Base-by-base conservation (phyloP, 2,797 vertebrate species). In the Coendou prehensilis region DNA sequence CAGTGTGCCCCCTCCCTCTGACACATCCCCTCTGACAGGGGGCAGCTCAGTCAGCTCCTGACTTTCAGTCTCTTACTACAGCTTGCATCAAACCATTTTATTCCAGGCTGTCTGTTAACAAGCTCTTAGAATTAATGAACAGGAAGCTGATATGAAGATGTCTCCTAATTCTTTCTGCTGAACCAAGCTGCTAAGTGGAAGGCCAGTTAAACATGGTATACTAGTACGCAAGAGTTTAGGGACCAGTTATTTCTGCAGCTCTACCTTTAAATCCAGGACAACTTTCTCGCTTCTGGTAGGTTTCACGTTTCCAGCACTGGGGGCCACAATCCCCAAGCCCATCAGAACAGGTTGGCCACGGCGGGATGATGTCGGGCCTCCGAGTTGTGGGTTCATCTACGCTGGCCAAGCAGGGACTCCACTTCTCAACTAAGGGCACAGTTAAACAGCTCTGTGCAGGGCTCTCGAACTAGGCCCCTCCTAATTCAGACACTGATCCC, bases 81-180 rank as follows among this genome's bases (percentile, higher is more conserved):
- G 67, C 41, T 54, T 88, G 73, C 52, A 93, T 69, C 78, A 47
- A 50, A 59, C 69, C 47, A 71, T 75, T 95, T 87, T 56, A 56
- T 81, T 76, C 45, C 54, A 61, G 67, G 59, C 23, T 81, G 26
- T 93, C 56, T 71, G 80, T 8, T 50, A 92, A 87, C n/a, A 8
- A 89, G 47, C 37, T 63, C 67, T 96, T 79, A 80, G 88, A 89
- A 76, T n/a, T n/a, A 64, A 0, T 93, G 75, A 75, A 15, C 4
- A 80, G 56, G 61, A 88, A 91, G 20, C 56, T 75, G 22, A 6
- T 83, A 64, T 83, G 33, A 59, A 41, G 64, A n/a, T 22, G 33
- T 85, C 33, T 92, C 81, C 69, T 71, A 26, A 84, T 63, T 82
- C 45, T 73, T 78, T 59, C 26, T 69, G 54, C 3, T 85, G 54